Percentiles rank a stretch among this genome's conserved stretches.
phyloP scores from a whole-genome alignment of 1,140 invertebrate genomes.

The Araneus ventricosus region DNA sequence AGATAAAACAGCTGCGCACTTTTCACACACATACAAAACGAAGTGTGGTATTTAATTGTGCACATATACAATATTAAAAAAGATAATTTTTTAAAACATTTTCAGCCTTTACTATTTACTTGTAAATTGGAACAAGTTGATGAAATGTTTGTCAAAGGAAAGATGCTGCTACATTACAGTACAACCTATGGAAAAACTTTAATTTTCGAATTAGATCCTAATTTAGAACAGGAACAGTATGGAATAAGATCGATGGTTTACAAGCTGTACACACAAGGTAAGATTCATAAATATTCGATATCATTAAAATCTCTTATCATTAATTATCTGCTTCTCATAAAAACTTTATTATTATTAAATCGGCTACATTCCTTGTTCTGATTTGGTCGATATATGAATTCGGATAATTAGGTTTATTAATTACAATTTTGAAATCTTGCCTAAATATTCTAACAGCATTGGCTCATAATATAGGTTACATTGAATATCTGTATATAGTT shows the following conservation, averaged over 20 bases:
- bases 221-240: neutral
- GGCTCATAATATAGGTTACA: neutral
- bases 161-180: slow-evolving; percentile 34
- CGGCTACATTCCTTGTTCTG: neutral
- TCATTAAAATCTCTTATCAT: neutral
- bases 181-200: neutral
- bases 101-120: slow-evolving; percentile 24
- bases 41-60: too few relatives aligned
- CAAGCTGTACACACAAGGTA: slow-evolving; percentile 48
- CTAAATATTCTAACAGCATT: neutral
- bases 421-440: neutral
- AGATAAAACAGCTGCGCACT: too few relatives aligned
- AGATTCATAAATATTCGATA: neutral
- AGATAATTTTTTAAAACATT: neutral
- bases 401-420: too few relatives aligned
- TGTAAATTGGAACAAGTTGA: neutral
- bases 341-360: too few relatives aligned
- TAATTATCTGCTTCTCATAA: neutral
- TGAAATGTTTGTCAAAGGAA: neutral
- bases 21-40: too few relatives aligned
- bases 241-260: neutral
- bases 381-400: neutral
- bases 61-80: neutral
- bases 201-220: neutral
- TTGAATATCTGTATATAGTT: neutral